Evolutionary conservation across 2,888 invertebrate species (phyloP).

Genomic region (Drosophila longiperda): DNA sequence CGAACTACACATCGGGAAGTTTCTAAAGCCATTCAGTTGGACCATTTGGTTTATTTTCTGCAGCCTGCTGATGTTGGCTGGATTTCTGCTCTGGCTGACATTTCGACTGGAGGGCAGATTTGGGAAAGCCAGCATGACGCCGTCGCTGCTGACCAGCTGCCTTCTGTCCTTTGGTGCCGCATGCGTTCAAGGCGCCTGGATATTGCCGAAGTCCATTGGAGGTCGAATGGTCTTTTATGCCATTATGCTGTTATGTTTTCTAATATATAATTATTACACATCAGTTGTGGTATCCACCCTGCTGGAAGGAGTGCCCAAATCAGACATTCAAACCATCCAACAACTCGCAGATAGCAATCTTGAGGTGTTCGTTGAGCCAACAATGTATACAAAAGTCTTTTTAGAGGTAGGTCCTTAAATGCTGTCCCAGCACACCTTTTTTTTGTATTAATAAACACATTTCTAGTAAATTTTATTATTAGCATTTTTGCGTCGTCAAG

Average conservation of each 20-base stretch:
- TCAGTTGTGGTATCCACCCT: conserved; percentile 88
- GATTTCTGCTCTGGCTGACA: conserved; percentile 82
- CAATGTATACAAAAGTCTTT: conserved; percentile 78
- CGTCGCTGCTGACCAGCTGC: conserved; percentile 78
- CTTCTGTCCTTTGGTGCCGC: conserved; percentile 85
- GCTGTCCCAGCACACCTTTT: background rate
- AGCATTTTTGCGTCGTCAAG: too few relatives aligned
- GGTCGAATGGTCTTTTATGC: conserved; percentile 83
- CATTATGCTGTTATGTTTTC: conserved; percentile 83
- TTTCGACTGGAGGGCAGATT: conserved; percentile 72
- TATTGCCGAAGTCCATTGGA: conserved; percentile 84
- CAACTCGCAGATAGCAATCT: conserved; percentile 86
- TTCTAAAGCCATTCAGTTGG: conserved; percentile 86
- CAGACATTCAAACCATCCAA: conserved; percentile 85
- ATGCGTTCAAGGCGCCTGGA: conserved; percentile 85
- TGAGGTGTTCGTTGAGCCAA: conserved; percentile 85
- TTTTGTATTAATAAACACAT: background rate
- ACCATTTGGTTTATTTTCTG: conserved; percentile 86
- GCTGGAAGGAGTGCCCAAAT: conserved; percentile 86
- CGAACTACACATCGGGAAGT: conserved; percentile 87
- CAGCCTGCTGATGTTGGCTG: conserved; percentile 81
- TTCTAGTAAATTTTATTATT: background rate
- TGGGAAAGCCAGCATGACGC: conserved; percentile 44
- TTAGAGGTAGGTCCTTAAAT: conserved; percentile 67
- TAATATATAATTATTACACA: conserved; percentile 88